A percentile compares a stretch with the other conserved stretches of the same genome.
Evolutionary conservation across 2,888 invertebrate genomes (phyloP).

Genomic region (Eugnorisma glareosa): DNA sequence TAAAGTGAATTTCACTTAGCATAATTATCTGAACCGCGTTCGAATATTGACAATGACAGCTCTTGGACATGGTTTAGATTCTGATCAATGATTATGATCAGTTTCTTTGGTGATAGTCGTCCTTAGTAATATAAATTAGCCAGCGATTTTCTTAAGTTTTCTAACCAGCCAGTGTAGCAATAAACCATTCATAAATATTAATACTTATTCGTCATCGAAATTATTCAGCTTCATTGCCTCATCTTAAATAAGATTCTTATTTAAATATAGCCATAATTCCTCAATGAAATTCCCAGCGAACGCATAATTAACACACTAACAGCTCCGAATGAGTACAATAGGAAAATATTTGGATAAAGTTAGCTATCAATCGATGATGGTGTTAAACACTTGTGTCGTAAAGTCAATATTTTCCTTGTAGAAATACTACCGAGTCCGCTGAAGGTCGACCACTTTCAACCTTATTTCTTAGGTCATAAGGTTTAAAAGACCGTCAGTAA

Average conservation of each 20-base stretch:
- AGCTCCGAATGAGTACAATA: conserved; percentile 18
- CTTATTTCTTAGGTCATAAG: no score
- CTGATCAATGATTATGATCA: neutral
- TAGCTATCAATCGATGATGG: conserved; percentile 11
- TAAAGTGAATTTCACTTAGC: neutral
- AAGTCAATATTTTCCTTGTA: conserved; percentile 46
- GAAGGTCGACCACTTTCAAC: no score
- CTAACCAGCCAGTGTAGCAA: neutral
- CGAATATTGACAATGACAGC: no score
- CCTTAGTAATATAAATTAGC: neutral
- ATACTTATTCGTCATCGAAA: neutral
- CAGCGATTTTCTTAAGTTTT: neutral
- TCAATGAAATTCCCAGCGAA: neutral
- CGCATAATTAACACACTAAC: conserved; percentile 1
- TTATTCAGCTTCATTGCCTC: neutral
- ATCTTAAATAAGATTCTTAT: neutral
- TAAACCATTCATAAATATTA: neutral
- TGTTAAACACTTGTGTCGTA: neutral
- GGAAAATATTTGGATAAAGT: conserved; percentile 42
- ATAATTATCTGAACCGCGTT: neutral
- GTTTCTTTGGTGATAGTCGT: neutral
- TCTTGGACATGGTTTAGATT: neutral
- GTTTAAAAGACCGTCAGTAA: no score
- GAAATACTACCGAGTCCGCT: neutral
- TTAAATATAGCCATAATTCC: neutral